Conservation (phyloP, 2,888 invertebrate species). For the Morinoia aosen region DNA sequence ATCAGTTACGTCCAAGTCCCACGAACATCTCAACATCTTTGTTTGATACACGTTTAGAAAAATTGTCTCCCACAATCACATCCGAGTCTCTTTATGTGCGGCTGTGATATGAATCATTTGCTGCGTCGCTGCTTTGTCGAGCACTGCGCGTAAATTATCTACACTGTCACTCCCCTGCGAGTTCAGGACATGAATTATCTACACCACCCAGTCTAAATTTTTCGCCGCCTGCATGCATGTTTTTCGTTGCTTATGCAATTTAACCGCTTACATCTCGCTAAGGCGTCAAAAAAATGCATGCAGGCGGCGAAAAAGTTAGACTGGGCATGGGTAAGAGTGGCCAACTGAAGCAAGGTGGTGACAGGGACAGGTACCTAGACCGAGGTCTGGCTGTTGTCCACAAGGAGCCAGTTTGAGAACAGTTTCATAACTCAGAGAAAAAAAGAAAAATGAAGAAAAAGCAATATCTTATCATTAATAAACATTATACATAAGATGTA, state of each 20-base stretch:
- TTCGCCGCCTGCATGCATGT: no score
- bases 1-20: neutral
- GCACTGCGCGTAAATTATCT: neutral
- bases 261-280: no score
- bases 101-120: neutral
- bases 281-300: no score
- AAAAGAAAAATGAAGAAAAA: no score
- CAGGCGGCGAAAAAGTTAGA: no score
- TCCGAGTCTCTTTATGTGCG: neutral
- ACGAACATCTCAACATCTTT: neutral
- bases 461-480: no score
- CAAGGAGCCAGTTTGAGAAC: neutral
- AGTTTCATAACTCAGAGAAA: neutral
- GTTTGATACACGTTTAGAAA: neutral
- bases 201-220: no score
- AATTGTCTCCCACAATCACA: neutral
- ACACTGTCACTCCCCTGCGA: neutral
- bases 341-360: neutral
- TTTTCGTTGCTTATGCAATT: no score
- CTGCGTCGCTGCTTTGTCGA: neutral
- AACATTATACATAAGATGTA: no score
- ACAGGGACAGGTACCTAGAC: neutral
- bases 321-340: neutral
- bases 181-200: neutral
- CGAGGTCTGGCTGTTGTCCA: neutral